Base-by-base conservation (phyloP, 2,113 vertebrate species). In the Xenotilapia leptura region DNA sequence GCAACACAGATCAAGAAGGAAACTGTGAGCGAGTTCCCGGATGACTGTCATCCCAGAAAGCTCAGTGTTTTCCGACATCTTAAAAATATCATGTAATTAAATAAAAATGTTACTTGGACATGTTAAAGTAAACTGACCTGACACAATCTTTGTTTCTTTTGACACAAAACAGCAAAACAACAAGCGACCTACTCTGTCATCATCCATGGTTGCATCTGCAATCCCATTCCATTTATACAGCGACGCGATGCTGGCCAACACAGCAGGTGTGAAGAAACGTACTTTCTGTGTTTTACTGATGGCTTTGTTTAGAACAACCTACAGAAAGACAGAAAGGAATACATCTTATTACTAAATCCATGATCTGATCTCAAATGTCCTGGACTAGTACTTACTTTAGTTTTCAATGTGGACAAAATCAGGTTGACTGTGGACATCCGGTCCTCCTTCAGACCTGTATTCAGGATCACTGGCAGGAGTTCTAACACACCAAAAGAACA, bases 211-310 rank as follows among this genome's bases (percentile, higher is more conserved):
- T 68, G 97, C 97, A 68, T 99, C 98, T 3, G 94, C 95, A 68
- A 97, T 96, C n/a, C 98, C 99, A 12, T 97, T 97, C 98, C 98
- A 99, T 49, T 89, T 94, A 88, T 99, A 99, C 28, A 99, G 96
- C 1, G 97, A 97, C 0, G 98, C 96, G 1, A 99, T 95, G 81
- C 96, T 96, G 91, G 95, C 95, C 88, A 99, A 84, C 4, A 98
- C 23, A 6, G 96, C 95, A 0, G 97, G 94, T 1, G 96, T 97
- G 82, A 99, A 99, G 91, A 99, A 98, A 2, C 96, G 98, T 17
- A 99, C 96, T 84, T 99, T 99, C 96, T 99, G 98, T 0, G 98
- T 99, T 93, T 99, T 99, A 49, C 94, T 99, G 70, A 99, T 89
- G 2, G 75, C 96, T 90, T 97, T 98, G 92, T 97, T 98, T 79